Conservation (phyloP, 2,113 vertebrate genomes). For the Drymodes brunneopygia region DNA sequence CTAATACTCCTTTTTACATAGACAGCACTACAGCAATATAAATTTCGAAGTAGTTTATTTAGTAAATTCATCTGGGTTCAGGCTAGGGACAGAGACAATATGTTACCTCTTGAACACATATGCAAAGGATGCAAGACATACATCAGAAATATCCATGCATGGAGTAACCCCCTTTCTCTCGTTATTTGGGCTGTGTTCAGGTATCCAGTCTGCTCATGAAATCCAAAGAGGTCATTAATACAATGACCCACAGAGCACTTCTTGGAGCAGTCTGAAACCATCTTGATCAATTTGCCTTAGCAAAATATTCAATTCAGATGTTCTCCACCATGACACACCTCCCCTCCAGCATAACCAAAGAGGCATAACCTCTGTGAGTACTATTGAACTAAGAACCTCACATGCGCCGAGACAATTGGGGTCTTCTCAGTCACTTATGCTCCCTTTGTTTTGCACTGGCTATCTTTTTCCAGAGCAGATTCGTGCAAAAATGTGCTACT, state of each 20-base stretch:
- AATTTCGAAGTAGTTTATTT: not conserved
- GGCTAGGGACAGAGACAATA: not conserved
- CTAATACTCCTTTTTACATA: not conserved
- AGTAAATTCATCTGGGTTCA: not conserved
- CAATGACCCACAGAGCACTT: not conserved
- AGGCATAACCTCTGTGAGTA: not conserved
- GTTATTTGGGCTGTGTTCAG: not conserved
- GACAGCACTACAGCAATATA: not conserved
- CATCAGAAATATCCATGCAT: not conserved
- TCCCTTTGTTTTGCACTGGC: not conserved
- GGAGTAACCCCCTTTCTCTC: not conserved
- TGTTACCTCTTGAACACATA: not conserved
- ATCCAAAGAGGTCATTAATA: not conserved
- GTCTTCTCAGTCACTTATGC: not conserved
- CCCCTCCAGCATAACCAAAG: not conserved
- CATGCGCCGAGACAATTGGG: rapidly evolving
- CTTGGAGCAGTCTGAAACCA: not conserved
- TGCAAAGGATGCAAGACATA: not conserved
- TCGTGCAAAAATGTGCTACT: not conserved
- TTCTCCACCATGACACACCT: not conserved
- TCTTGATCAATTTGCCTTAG: not conserved
- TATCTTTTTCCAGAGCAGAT: not conserved
- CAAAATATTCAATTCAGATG: not conserved
- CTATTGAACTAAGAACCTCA: not conserved
- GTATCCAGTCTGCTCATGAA: not conserved